phyloP scores from a whole-genome alignment of 2,797 vertebrate species.

The Coluber constrictor region DNA sequence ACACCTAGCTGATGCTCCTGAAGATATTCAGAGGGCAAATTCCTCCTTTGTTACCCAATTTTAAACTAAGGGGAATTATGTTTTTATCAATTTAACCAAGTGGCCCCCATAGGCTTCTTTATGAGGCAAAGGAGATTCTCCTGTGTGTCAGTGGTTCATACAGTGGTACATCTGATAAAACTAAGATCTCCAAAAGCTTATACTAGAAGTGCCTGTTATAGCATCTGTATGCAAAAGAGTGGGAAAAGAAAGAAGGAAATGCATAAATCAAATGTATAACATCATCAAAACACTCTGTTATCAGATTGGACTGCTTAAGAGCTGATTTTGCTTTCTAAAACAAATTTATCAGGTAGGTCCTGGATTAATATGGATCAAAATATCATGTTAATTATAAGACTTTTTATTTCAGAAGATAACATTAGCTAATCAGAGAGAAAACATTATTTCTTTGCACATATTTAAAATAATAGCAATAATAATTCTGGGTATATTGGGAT shows the following conservation, averaged over 20 bases:
- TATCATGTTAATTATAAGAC: too few species aligned
- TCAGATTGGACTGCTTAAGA: neutral
- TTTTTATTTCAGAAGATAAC: neutral
- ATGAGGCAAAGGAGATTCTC: neutral
- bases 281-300: neutral
- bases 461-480: neutral
- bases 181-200: neutral
- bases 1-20: neutral
- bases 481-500: neutral
- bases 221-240: neutral
- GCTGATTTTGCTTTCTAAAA: neutral
- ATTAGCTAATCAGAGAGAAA: neutral
- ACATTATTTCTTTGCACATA: neutral
- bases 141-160: neutral
- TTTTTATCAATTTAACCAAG: neutral
- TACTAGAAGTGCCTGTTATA: neutral
- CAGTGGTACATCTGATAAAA: neutral
- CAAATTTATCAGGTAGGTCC: neutral
- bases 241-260: neutral
- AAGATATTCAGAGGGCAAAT: neutral
- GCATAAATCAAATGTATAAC: neutral
- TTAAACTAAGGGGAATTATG: neutral
- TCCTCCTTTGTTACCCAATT: neutral
- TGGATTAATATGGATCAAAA: neutral
- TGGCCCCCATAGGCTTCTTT: neutral